Evolutionary conservation across 2,113 vertebrate genomes (phyloP), one percentile per base, ranked within the genome.

Genomic region (Chionomys nivalis): DNA sequence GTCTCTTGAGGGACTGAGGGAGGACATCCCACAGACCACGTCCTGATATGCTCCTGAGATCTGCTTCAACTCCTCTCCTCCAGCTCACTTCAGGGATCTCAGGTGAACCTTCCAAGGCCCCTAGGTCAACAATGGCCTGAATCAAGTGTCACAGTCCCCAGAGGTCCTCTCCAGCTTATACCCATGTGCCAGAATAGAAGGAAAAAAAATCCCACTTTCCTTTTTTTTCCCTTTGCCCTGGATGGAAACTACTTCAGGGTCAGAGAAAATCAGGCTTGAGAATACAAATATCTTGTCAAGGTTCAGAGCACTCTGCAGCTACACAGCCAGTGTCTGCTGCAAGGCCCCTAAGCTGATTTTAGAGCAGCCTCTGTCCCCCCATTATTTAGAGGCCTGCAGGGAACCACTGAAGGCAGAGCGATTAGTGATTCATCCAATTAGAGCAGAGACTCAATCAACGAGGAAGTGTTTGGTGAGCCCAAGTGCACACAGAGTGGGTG

Each of bases 351-450:
- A 92, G 88, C 92, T 93, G 92, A 92, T 96, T 96, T 93, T 26
- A 85, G 28, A 93, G 78, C 49, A 79, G 24, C 49, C 78, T 90
- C 83, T 82, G 72, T 82, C 61, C 47, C 83, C 86, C 36, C 94
- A 94, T 96, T 93, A 94, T 93, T 96, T 89, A 95, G 47, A 88
- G 44, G 76, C 49, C 90, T 73, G 39, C 65, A 49, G 95, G 94
- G 94, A 90, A 49, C 31, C 39, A 19, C 61, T 5, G 28, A 91
- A 94, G 65, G 75, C 94, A 87, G 55, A 36, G 33, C 8, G 36
- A 90, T 94, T 82, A 94, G 77, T 42, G 82, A 96, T 92, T 44
- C 94, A 96, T 94, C 89, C 66, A 63, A 95, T 97, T 92, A 97
- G 26, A 95, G 83, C 36, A 73, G 52, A 68, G 44, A 36, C 42